These are phyloP conservation scores for Diarsia rubi DNA, from an alignment of 2,888 invertebrate genomes.

Conservation along the genomic window DNA sequence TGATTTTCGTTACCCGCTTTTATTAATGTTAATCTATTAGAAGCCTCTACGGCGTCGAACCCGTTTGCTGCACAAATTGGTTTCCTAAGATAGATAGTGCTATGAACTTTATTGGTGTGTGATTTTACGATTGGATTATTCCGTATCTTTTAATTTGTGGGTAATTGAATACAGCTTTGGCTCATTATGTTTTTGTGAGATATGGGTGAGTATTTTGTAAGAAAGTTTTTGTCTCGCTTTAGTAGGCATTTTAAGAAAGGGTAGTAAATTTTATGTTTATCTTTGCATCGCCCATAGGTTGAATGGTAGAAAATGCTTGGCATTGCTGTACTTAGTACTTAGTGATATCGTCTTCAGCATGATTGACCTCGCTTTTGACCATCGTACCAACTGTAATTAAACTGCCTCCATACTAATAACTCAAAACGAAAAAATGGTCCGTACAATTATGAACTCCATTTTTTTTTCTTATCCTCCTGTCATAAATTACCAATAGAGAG, in stretches of 20 bases:
- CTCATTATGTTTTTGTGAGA: constrained; percentile 64
- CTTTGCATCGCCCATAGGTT: no score
- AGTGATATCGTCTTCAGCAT: background rate
- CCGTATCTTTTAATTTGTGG: constrained; percentile 73
- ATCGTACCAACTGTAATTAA: constrained; percentile 24
- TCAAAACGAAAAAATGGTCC: constrained; percentile 8
- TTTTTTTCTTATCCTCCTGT: constrained; percentile 14
- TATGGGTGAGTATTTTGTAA: constrained; percentile 26
- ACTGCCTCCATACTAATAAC: constrained; percentile 3
- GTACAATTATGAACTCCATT: constrained; percentile 8
- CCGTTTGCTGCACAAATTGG: constrained; percentile 84
- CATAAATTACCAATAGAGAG: constrained; percentile 52
- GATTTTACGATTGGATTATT: constrained; percentile 78
- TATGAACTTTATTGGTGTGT: constrained; percentile 79
- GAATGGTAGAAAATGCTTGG: no score
- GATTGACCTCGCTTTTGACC: background rate
- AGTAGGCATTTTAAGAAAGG: background rate
- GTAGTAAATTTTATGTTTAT: background rate
- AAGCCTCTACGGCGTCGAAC: constrained; percentile 82
- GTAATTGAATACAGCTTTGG: constrained; percentile 63
- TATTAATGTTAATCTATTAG: constrained; percentile 87
- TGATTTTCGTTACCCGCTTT: constrained; percentile 80
- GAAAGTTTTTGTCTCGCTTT: constrained; percentile 20
- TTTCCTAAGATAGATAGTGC: constrained; percentile 79
- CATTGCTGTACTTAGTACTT: no score